Base-by-base conservation (phyloP, 2,113 vertebrate species). In the Syngnathus typhle region DNA sequence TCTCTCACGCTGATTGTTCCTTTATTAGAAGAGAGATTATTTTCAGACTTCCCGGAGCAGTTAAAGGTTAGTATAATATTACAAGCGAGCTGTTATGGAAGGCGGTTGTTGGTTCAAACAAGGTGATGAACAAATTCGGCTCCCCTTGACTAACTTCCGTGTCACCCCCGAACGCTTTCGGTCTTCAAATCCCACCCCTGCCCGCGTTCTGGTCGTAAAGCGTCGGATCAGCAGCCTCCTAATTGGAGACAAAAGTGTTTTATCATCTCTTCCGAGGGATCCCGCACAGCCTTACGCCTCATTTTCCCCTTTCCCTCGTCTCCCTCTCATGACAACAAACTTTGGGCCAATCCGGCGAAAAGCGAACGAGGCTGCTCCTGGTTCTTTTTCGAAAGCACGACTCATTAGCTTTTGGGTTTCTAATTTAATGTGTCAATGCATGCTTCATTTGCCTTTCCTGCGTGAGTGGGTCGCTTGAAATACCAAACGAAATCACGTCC, bases 1-100 rank as follows among this genome's bases (percentile, higher is more conserved):
- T 77, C 63, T 49, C 63, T 49, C 23, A 43, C 41, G 60, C 39
- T 79, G 58, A 72, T 81, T 67, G 64, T 63, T 84, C 76, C 71
- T 85, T 58, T 80, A 86, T 85, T 80, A 80, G 75, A 73, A 43
- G 70, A 70, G 74, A 65, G 77, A 78, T 78, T 74, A 64, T 85
- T 77, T 80, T 80, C 79, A 73, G 64, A 82, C 78, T 87, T 88
- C 77, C 84, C 64, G 60, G 87, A 77, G 77, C 75, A 74, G 80
- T 85, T 85, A 81, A 82, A 83, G 73, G 72, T 87, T 73, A 73
- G 76, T 84, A 76, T 77, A 83, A 80, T 77, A 78, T 83, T 77
- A 70, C 69, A 84, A 84, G 72, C 55, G 38, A 16, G 6, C 52
- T 62, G 69, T 44, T 62, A 62, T 62, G 27, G 27, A 36, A 58